Evolutionary conservation across 1,140 invertebrate species (phyloP).

Genomic region (Saccostrea glomerata): DNA sequence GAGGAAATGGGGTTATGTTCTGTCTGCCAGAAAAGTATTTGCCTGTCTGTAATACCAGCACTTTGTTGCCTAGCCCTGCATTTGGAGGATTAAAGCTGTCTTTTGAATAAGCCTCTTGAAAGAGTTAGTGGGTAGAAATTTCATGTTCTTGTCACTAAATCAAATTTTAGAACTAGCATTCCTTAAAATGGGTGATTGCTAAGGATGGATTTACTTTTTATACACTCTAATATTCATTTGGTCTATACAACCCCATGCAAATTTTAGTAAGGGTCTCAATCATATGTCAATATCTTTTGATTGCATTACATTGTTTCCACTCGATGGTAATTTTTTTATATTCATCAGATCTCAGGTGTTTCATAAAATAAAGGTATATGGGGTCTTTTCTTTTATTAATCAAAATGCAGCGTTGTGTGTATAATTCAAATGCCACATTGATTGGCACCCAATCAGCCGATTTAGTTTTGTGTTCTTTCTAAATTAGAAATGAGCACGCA

Average conservation of each 20-base stretch:
- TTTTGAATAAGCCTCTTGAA: slow-evolving; percentile 21
- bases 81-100: slow-evolving; percentile 31
- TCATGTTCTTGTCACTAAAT: slow-evolving; percentile 29
- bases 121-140: slow-evolving; percentile 24
- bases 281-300: slow-evolving; percentile 28
- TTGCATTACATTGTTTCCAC: slow-evolving; percentile 23
- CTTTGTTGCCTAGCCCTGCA: background rate
- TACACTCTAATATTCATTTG: background rate
- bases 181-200: slow-evolving; percentile 3
- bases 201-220: background rate
- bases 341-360: slow-evolving; percentile 12
- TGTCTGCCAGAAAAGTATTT: background rate
- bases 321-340: slow-evolving; percentile 19
- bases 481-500: too few species aligned
- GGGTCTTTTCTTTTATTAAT: slow-evolving; percentile 32
- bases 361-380: slow-evolving; percentile 8
- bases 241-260: background rate
- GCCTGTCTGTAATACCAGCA: slow-evolving; percentile 17
- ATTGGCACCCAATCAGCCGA: slow-evolving; percentile 19
- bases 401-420: slow-evolving; percentile 25
- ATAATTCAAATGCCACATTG: slow-evolving; percentile 17
- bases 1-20: background rate
- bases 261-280: background rate
- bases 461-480: too few species aligned
- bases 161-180: slow-evolving; percentile 27